Evolutionary conservation across 2,888 invertebrate species (phyloP), one percentile per base, ranked within the genome.

Genomic region (Noctua janthina): DNA sequence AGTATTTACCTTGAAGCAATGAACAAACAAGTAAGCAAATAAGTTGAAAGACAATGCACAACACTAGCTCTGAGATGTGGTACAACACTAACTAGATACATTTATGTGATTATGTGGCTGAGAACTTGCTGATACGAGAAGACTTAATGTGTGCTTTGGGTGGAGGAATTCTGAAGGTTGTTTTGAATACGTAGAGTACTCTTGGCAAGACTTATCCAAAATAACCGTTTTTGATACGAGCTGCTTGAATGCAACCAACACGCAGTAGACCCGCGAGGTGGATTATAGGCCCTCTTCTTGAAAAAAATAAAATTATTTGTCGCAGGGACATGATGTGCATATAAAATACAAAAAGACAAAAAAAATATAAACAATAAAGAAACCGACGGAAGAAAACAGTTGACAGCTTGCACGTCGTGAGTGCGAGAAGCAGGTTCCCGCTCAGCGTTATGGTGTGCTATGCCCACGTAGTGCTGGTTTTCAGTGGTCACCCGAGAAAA

Each of bases 21-120:
- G 74, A 78, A 84, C 81, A 82, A 79, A 83, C 78, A 81, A 81
- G 79, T 73, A 79, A 84, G 81, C 79, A 88, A 87, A 89, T 84
- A 89, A 83, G 83, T 87, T 86, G 62, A 75, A 84, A 85, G 84
- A 88, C 76, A 82, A 85, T 81, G 72, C 78, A 80, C 72, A 79
- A 82, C 83, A 76, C 81, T 86, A 86, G 74, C 46, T 23, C 51
- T 66, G 64, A 87, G 81, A 81, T 76, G 74, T 77, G 72, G 62
- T 39, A 72, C 82, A 79, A 78, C 83, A 85, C 81, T 78, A 76
- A 81, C 79, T 56, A 79, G 62, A 86, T 84, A 80, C 67, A 74
- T 81, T 79, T 74, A 46, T 76, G 69, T 74, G 71, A 81, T 83
- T 79, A 76, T 70, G 71, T 83, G 59, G 43, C 74, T 64, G 49